Base-by-base conservation (phyloP, 2,797 vertebrate species). In the Diplodus puntazzo region DNA sequence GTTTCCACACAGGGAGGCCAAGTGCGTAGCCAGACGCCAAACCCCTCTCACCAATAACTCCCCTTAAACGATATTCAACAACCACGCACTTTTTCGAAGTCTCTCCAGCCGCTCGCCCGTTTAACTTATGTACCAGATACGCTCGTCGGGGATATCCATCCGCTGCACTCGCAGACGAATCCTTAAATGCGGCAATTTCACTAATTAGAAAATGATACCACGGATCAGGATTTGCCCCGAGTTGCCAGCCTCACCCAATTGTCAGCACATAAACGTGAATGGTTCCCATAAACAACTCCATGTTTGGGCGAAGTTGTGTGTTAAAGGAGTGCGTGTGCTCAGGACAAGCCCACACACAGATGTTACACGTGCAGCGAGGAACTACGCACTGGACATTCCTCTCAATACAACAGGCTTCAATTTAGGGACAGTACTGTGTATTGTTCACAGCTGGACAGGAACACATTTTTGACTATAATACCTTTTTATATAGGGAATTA, bases 1-100 rank as follows among this genome's bases (percentile, higher is more conserved):
- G 91, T 96, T 96, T 96, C 95, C 95, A 95, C 91, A 86, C 81
- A 76, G 82, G 30, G 72, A 87, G 88, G 93, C 95, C 94, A 95
- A 96, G 92, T 82, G 74, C 84, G 83, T 48, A 89, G 88, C 87
- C 81, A 83, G 91, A 88, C 84, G 83, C 89, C 89, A 92, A 92
- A 90, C 74, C 80, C 82, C 62, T 65, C 84, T 89, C 87, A 87
- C 92, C 88, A 94, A 89, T 90, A 93, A 90, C 90, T 88, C 84
- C 73, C 69, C 87, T 90, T 92, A 91, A 94, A 91, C 79, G 79
- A 92, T 90, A 93, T 88, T 91, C 91, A 92, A 88, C 88, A 90
- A 92, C 83, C 83, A 70, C 72, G 39, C 83, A 73, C 84, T 87
- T 80, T 34, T 86, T 78, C 64, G n/a, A 84, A 77, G 78, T 68